Percentiles rank a stretch among this genome's conserved stretches.
Conservation (phyloP, 2,113 vertebrate genomes). For the Lycocorax pyrrhopterus region DNA sequence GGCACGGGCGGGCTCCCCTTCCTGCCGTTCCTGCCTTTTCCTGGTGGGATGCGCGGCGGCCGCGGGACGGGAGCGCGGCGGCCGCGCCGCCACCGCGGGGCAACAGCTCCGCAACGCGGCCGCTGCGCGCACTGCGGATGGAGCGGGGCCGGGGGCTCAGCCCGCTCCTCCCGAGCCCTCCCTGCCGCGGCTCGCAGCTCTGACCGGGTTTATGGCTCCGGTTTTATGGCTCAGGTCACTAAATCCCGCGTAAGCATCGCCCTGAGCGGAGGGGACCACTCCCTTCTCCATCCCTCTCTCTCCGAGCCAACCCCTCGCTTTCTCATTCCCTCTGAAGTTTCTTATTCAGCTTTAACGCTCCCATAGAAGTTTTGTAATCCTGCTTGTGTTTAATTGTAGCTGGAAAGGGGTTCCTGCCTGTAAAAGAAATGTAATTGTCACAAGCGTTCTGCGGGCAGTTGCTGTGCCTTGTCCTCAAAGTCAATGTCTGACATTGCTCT, state of each 20-base stretch:
- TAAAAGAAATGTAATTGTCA: background rate
- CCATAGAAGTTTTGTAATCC: no score
- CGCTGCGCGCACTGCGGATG: background rate
- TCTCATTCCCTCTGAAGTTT: background rate
- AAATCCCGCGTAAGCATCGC: rapidly evolving
- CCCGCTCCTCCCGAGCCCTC: background rate
- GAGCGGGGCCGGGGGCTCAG: background rate
- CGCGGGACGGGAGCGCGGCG: background rate
- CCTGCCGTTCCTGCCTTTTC: background rate
- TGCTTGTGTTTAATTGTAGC: no score
- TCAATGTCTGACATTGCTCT: rapidly evolving
- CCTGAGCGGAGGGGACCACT: rapidly evolving
- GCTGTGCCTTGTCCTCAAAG: background rate
- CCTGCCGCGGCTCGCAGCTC: background rate
- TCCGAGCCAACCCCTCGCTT: no score
- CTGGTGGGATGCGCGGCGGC: background rate
- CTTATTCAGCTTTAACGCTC: background rate
- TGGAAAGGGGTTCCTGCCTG: background rate
- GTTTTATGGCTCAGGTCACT: rapidly evolving
- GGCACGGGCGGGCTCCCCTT: background rate
- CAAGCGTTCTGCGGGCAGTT: background rate
- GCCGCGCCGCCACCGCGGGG: background rate
- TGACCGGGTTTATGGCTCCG: rapidly evolving
- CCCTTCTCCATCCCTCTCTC: no score
- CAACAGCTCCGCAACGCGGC: background rate